Evolutionary conservation across 2,797 vertebrate genomes (phyloP).

Genomic region (Xyrichtys novacula): DNA sequence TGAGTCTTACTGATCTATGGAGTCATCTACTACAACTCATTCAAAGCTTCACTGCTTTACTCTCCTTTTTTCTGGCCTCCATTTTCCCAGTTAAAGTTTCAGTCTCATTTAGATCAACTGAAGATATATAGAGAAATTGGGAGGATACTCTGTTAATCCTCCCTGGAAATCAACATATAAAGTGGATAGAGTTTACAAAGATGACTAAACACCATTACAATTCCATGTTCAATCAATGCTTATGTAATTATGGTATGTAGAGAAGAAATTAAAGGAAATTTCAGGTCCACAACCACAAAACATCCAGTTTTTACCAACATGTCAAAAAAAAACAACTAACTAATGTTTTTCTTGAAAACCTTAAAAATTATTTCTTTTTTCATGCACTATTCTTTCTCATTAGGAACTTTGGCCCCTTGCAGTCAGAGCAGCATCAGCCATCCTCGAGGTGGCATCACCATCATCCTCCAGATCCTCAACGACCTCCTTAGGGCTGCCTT

Average conservation of each 20-base stretch:
- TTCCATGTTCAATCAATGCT: too few species aligned
- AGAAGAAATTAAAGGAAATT: too few species aligned
- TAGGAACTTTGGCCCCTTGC: slow-evolving; percentile 92
- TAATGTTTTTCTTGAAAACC: background rate
- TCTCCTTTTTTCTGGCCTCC: background rate
- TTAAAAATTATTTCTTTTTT: background rate
- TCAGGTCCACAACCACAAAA: too few species aligned
- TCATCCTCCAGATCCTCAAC: slow-evolving; percentile 95
- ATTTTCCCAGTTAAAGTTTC: background rate
- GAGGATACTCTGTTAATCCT: too few species aligned
- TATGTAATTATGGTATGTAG: too few species aligned
- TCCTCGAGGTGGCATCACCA: slow-evolving; percentile 88
- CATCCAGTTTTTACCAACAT: too few species aligned
- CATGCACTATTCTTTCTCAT: background rate
- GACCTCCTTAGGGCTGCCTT: slow-evolving; percentile 93
- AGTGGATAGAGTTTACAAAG: too few species aligned
- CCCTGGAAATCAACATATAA: too few species aligned
- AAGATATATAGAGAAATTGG: too few species aligned
- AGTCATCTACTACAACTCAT: background rate
- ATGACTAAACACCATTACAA: too few species aligned
- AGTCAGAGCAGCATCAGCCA: slow-evolving; percentile 88
- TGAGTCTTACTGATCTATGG: background rate
- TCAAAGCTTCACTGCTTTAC: background rate
- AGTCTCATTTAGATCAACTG: too few species aligned
- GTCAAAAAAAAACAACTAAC: too few species aligned